Evolutionary conservation across 2,113 vertebrate genomes (phyloP), one percentile per base, ranked within the genome.

Genomic region (Bubo blakistoni): DNA sequence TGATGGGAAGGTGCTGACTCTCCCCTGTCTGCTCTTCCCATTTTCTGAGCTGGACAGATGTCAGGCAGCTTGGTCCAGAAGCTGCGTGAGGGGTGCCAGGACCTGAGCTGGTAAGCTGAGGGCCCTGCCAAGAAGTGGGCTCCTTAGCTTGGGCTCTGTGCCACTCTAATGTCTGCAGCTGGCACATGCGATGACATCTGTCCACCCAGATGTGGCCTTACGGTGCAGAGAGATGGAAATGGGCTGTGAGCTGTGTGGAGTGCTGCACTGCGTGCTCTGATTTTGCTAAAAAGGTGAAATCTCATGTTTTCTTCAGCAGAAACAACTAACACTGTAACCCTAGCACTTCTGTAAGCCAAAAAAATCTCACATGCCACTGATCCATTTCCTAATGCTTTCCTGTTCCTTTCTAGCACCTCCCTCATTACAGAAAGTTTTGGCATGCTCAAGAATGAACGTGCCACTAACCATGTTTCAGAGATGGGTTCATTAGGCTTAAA

Each of bases 1-100:
- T 21, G 30, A 57, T 24, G 20, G 20, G 30, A 70, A 74, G 55
- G 38, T 47, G 22, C 26, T 29, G 32, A 12, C 20, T 44, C 8
- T 27, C 13, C 34, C 73, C 42, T 1, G 0, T 34, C 16, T 46
- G 25, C 36, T 73, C 11, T 25, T 55, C 44, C 8, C 1, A 0
- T 29, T 65, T 22, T 3, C 15, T 66, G 47, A 59, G 54, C 26
- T 16, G 61, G 12, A 18, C 62, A 63, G 42, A 32, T 16, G 16
- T 71, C 25, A 54, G 26, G 34, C 71, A 49, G 26, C 51, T 52
- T 59, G 65, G 26, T 82, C 62, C 77, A 66, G 77, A 61, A 65
- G 30, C 38, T 4, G 1, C 1, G 0, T 29, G 46, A 55, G 40
- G 16, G 30, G 6, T 71, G 52, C 19, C 52, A 66, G 40, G 32